Evolutionary conservation across 2,113 vertebrate species (phyloP), one percentile per base, ranked within the genome.

Genomic region (Chloroceryle aenea): DNA sequence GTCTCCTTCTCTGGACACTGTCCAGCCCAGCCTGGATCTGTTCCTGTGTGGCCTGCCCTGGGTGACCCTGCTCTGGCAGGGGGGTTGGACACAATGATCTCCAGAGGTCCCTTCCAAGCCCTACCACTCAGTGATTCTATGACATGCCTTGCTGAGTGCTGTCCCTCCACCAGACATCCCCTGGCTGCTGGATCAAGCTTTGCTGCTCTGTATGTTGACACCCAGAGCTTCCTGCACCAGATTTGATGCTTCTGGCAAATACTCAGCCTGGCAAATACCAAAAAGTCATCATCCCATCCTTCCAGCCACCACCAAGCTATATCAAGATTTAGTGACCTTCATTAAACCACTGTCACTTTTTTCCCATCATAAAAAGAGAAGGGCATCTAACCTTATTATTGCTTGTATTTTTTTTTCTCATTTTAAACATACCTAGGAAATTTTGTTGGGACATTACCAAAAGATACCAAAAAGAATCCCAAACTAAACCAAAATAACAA

Each of bases 401-500:
- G 5, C 29, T 64, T 55, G 29, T 26, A 40, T 3, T 26, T 50
- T 71, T 43, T 43, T 38, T 69, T 26, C 67, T 83, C 22, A 9
- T 76, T 87, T 76, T 68, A 85, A 83, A 68, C 5, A 3, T 42
- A 64, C 3, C 20, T 42, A 22, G 12, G 14, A 68, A 53, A 81
- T 48, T 87, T 29, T 34, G 36, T 47, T 67, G 40, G 19, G 40
- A 68, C 66, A 48, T 15, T 71, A 56, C 19, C 7, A 10, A 81
- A 95, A 95, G 40, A 72, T 12, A 47, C 3, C 4, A 7, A 16
- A 52, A 55, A 56, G 42, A 25, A 7, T 2, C 0, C 12, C 15
- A 45, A 94, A 52, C 22, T 73, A 58, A 53, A 94, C 66, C 9
- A 63, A 77, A 86, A 47, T 30, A 64, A 84, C 61, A 23, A 87